These are phyloP conservation scores for Salvelinus fontinalis DNA, from an alignment of 2,113 vertebrate species.

Conservation along the genomic window DNA sequence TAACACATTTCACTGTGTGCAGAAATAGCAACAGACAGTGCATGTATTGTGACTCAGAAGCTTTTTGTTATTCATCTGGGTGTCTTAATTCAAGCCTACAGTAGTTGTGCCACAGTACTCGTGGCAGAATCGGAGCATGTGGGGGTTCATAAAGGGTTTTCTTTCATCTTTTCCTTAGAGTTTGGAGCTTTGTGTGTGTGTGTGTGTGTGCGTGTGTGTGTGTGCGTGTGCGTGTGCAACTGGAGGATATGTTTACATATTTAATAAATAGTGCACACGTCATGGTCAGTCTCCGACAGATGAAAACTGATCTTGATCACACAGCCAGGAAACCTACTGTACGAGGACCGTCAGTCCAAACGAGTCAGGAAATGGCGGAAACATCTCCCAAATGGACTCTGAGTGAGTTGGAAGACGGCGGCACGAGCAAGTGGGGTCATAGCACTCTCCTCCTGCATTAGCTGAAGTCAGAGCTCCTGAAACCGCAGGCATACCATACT, in stretches of 20 bases:
- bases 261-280: not conserved
- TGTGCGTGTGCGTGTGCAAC: too few relatives aligned
- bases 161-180: not conserved
- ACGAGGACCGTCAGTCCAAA: slow-evolving; percentile 52
- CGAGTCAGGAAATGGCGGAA: slow-evolving; percentile 54
- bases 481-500: slow-evolving; percentile 57
- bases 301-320: not conserved
- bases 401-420: slow-evolving; percentile 36
- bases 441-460: slow-evolving; percentile 60
- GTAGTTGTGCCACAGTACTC: slow-evolving; percentile 26
- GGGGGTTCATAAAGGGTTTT: not conserved
- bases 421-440: slow-evolving; percentile 57
- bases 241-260: not conserved
- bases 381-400: slow-evolving; percentile 41
- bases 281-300: not conserved
- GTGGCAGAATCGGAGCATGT: not conserved
- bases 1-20: slow-evolving; percentile 62
- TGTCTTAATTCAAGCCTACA: slow-evolving; percentile 52
- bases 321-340: too few relatives aligned
- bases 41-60: slow-evolving; percentile 62
- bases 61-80: slow-evolving; percentile 63
- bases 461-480: slow-evolving; percentile 54
- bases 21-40: slow-evolving; percentile 65
- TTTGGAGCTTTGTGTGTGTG: not conserved
- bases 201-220: too few relatives aligned